phyloP scores from a whole-genome alignment of 1,140 invertebrate genomes.

The Pseudomyrmex dendroicus region DNA sequence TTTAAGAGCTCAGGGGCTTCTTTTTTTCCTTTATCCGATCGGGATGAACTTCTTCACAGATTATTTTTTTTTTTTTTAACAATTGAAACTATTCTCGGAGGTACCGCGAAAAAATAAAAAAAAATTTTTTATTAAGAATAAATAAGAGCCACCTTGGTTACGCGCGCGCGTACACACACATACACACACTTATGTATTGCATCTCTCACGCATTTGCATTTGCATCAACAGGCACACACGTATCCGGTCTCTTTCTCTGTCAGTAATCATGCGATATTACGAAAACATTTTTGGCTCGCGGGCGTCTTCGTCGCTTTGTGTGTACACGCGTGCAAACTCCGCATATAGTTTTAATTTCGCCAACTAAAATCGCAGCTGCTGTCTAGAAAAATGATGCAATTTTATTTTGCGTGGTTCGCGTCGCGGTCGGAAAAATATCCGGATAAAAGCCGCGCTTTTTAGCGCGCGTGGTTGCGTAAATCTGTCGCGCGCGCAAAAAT shows the following conservation, averaged over 20 bases:
- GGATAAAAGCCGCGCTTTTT: constrained; percentile 8
- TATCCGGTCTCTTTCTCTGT: background rate
- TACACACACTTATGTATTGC: background rate
- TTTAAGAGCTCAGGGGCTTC: too few relatives aligned
- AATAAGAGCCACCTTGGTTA: too few relatives aligned
- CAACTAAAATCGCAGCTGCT: background rate
- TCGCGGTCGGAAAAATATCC: background rate
- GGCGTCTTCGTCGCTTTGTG: background rate
- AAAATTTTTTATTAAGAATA: too few relatives aligned
- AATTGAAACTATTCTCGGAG: too few relatives aligned
- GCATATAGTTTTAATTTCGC: constrained; percentile 14
- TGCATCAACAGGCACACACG: background rate
- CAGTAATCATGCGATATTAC: background rate
- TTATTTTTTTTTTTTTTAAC: too few relatives aligned
- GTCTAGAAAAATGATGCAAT: background rate
- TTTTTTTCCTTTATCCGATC: too few relatives aligned
- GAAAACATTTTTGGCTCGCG: constrained; percentile 15
- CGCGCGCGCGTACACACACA: background rate
- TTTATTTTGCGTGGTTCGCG: background rate
- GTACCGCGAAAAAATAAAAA: too few relatives aligned
- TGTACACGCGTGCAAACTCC: background rate
- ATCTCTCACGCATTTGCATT: too few relatives aligned
- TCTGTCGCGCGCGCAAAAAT: background rate
- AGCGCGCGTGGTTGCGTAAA: background rate
- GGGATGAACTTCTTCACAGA: too few relatives aligned